Evolutionary conservation across 2,797 vertebrate genomes (phyloP).

Genomic region (Huso huso): DNA sequence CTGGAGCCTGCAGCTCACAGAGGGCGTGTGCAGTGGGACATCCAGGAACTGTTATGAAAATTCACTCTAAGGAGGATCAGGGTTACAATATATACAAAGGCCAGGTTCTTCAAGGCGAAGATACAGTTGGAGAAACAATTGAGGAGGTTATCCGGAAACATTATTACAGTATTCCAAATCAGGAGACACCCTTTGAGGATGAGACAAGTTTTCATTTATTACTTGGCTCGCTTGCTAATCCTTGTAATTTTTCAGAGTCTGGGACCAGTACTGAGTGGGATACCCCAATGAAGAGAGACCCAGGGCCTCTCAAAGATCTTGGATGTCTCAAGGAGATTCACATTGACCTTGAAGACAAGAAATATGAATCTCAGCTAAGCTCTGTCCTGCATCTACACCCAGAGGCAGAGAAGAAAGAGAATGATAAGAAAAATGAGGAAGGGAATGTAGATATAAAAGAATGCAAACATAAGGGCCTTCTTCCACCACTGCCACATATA

Average conservation of each 20-base stretch:
- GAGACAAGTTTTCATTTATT: conserved; percentile 55
- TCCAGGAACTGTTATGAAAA: conserved; percentile 27
- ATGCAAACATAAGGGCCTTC: conserved; percentile 50
- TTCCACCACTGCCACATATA: conserved; percentile 64
- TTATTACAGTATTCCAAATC: conserved; percentile 41
- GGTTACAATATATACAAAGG: conserved; percentile 34
- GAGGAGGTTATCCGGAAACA: conserved; percentile 70
- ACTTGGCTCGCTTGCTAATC: conserved; percentile 49
- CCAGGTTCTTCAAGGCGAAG: conserved; percentile 31
- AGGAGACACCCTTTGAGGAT: conserved; percentile 41
- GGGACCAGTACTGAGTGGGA: conserved; percentile 69
- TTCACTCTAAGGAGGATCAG: conserved; percentile 16
- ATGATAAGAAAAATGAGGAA: conserved; percentile 3
- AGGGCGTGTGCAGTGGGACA: conserved; percentile 19
- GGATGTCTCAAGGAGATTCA: conserved; percentile 58
- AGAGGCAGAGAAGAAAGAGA: conserved; percentile 16
- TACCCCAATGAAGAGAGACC: conserved; percentile 50
- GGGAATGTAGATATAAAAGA: conserved; percentile 20
- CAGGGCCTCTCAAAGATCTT: conserved; percentile 45
- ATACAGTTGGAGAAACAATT: conserved; percentile 55
- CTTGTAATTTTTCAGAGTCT: conserved; percentile 39
- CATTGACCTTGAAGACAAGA: conserved; percentile 64
- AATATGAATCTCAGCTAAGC: conserved; percentile 59
- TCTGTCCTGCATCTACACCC: conserved; percentile 45
- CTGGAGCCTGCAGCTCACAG: conserved; percentile 7